A percentile compares a stretch with the other conserved stretches of the same genome.
These are phyloP conservation scores for Chorisops tibialis DNA, from an alignment of 2,888 invertebrate species.

Conservation along the genomic window DNA sequence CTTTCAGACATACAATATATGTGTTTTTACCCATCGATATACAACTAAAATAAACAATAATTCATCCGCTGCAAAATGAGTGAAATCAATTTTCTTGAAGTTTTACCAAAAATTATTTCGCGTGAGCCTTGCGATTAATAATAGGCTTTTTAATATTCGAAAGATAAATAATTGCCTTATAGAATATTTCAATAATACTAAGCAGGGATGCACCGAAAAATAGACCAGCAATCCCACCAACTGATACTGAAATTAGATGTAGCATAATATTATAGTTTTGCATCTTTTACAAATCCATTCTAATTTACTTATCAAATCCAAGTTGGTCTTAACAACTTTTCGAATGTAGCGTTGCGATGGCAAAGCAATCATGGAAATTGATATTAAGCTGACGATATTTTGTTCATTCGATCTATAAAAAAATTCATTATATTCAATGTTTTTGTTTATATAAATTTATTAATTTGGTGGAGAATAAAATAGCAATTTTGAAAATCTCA, in stretches of 20 bases:
- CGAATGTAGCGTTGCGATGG: constrained; percentile 58
- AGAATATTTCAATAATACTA: constrained; percentile 31
- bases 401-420: constrained; percentile 28
- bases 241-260: constrained; percentile 42
- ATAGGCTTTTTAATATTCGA: neutral
- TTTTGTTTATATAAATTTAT: no score
- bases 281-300: neutral
- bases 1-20: no score
- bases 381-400: constrained; percentile 39
- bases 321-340: constrained; percentile 60
- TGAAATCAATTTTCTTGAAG: no score
- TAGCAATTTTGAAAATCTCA: no score
- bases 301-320: constrained; percentile 63
- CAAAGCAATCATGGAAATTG: constrained; percentile 44
- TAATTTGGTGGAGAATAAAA: no score
- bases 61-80: no score
- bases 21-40: no score
- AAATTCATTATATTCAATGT: no score
- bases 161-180: constrained; percentile 6
- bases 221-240: constrained; percentile 48
- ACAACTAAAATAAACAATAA: no score
- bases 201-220: constrained; percentile 46
- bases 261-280: neutral
- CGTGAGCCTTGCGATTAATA: neutral
- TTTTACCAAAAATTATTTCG: no score